phyloP scores from a whole-genome alignment of 2,888 invertebrate genomes.

The Tridacna gigas region DNA sequence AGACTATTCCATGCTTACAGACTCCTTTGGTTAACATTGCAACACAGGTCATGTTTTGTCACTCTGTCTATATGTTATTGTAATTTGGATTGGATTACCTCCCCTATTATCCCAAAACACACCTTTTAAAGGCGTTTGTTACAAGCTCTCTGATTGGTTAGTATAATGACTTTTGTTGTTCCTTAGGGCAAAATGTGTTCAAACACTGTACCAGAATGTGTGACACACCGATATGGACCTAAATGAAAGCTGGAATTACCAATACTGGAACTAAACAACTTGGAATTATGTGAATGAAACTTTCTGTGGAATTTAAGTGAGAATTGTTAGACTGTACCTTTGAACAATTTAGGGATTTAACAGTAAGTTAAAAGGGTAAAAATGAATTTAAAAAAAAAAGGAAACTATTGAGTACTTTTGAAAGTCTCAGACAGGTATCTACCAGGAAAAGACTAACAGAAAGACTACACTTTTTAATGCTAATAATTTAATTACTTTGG shows the following conservation, averaged over 20 bases:
- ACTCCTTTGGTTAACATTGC: background rate
- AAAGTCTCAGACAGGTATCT: background rate
- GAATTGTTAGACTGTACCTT: background rate
- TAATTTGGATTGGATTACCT: slow-evolving; percentile 1
- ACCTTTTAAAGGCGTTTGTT: slow-evolving; percentile 25
- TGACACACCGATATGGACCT: slow-evolving; percentile 16
- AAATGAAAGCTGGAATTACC: background rate
- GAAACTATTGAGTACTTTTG: background rate
- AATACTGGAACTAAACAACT: background rate
- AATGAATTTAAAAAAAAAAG: slow-evolving; percentile 6
- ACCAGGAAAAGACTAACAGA: background rate
- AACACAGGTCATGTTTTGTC: background rate
- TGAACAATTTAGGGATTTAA: background rate
- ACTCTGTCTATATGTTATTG: background rate
- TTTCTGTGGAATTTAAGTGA: background rate
- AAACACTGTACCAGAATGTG: slow-evolving; percentile 19
- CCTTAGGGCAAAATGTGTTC: slow-evolving; percentile 29
- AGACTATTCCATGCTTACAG: background rate
- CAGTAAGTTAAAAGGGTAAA: slow-evolving; percentile 7
- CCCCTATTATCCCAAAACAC: slow-evolving; percentile 8
- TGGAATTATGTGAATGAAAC: slow-evolving; percentile 27
- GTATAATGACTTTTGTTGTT: slow-evolving; percentile 3
- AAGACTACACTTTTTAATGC: background rate
- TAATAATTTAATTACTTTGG: background rate
- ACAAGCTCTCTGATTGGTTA: slow-evolving; percentile 21